Evolutionary conservation across 2,113 vertebrate species (phyloP).

Genomic region (Ploceus nigricollis): DNA sequence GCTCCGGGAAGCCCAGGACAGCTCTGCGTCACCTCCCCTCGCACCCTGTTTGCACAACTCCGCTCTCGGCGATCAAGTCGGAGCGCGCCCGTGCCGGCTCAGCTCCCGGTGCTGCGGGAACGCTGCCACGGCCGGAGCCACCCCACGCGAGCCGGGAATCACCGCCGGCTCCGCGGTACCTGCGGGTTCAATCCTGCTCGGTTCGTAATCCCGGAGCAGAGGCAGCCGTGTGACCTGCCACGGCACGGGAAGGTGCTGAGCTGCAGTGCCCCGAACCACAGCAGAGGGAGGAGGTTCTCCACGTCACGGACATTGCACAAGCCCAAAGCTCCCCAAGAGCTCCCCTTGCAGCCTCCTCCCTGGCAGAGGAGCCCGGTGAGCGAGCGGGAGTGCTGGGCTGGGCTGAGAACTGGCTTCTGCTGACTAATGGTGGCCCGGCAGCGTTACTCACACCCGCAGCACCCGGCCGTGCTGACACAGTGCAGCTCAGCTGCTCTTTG

Average conservation of each 20-base stretch:
- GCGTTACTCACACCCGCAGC: not conserved
- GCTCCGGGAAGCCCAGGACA: not conserved
- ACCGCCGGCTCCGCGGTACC: not conserved
- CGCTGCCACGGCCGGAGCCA: not conserved
- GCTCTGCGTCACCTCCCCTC: not conserved
- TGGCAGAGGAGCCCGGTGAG: not conserved
- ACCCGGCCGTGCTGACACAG: rapidly evolving
- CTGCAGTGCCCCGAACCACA: rapidly evolving
- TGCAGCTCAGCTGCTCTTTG: not conserved
- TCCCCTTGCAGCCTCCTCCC: not conserved
- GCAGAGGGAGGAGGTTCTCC: not conserved
- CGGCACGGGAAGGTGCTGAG: not conserved
- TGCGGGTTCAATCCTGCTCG: rapidly evolving
- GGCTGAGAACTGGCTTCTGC: not conserved
- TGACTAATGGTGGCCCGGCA: not conserved
- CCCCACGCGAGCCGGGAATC: not conserved
- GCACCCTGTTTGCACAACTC: not conserved
- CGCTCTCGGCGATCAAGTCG: not conserved
- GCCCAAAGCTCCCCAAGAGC: not conserved
- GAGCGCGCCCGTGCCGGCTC: not conserved
- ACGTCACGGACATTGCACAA: not conserved
- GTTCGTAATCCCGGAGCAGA: rapidly evolving
- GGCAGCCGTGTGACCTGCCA: rapidly evolving
- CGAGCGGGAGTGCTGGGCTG: not conserved
- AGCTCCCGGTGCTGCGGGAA: rapidly evolving